Evolutionary conservation across 1,140 invertebrate genomes (phyloP).

Genomic region (Tetramorium simillimum): DNA sequence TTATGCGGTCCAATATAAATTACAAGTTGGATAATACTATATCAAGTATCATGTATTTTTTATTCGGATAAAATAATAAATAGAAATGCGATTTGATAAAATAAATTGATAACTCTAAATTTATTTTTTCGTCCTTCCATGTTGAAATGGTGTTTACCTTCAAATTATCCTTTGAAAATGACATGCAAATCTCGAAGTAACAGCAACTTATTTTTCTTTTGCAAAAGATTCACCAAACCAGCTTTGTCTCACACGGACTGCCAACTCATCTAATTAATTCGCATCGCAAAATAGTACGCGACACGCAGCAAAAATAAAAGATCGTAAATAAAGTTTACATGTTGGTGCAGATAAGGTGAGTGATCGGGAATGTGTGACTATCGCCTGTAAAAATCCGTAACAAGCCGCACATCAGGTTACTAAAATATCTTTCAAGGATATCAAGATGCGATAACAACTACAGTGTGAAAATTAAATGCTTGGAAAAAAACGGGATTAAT

Average conservation of each 20-base stretch:
- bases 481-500: neutral
- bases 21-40: neutral
- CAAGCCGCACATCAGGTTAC: neutral
- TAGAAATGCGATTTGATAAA: neutral
- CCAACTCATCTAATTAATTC: constrained; percentile 28
- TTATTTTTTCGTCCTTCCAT: neutral
- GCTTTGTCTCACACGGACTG: neutral
- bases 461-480: neutral
- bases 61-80: constrained; percentile 2
- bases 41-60: neutral
- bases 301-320: neutral
- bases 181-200: neutral
- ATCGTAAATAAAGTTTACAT: neutral
- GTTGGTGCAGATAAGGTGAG: constrained; percentile 13
- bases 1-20: neutral
- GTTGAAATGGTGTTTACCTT: neutral
- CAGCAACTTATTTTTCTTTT: neutral
- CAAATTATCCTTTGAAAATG: neutral
- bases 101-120: constrained; percentile 2
- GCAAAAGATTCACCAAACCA: neutral
- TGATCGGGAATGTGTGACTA: neutral
- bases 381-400: constrained; percentile 2
- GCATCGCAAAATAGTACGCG: constrained; percentile 5
- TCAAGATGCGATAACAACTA: neutral
- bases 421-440: neutral